These are phyloP conservation scores for Sebastes diploproa DNA, from an alignment of 2,797 vertebrate genomes.

Conservation along the genomic window DNA sequence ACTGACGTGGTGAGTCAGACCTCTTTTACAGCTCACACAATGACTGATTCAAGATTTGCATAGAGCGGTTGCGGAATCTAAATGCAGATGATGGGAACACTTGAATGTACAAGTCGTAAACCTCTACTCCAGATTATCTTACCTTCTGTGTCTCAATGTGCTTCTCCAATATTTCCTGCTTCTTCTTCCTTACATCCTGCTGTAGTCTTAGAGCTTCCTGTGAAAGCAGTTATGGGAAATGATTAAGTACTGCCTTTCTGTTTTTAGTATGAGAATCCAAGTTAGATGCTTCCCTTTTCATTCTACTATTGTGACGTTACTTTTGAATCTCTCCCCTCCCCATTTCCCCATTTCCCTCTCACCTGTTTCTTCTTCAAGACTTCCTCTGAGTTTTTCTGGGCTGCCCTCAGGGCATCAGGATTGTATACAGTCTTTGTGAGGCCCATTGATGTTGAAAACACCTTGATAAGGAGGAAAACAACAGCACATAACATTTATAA, in stretches of 20 bases:
- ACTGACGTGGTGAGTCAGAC: neutral
- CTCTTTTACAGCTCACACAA: neutral
- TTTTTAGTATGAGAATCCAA: neutral
- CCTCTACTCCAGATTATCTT: neutral
- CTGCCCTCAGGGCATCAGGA: slow-evolving; percentile 92
- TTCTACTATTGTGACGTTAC: neutral
- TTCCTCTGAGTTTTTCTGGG: slow-evolving; percentile 91
- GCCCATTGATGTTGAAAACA: slow-evolving; percentile 94
- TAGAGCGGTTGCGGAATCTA: neutral
- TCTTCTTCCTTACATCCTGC: slow-evolving; percentile 96
- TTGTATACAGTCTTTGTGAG: slow-evolving; percentile 99
- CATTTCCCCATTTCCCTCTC: slow-evolving; percentile 5
- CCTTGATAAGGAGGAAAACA: slow-evolving; percentile 59
- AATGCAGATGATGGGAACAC: neutral
- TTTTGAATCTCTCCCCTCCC: neutral
- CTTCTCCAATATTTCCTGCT: slow-evolving; percentile 97
- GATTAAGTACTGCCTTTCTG: neutral
- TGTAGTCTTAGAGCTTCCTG: slow-evolving; percentile 95
- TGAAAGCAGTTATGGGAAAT: slow-evolving; percentile 12
- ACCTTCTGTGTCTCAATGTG: slow-evolving; percentile 99
- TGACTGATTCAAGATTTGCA: neutral
- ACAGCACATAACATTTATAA: neutral
- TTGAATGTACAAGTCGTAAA: neutral
- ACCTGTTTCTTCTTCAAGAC: slow-evolving; percentile 96
- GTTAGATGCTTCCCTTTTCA: neutral